Base-by-base conservation (phyloP, 2,113 vertebrate species). In the Leptocoma aspasia region DNA sequence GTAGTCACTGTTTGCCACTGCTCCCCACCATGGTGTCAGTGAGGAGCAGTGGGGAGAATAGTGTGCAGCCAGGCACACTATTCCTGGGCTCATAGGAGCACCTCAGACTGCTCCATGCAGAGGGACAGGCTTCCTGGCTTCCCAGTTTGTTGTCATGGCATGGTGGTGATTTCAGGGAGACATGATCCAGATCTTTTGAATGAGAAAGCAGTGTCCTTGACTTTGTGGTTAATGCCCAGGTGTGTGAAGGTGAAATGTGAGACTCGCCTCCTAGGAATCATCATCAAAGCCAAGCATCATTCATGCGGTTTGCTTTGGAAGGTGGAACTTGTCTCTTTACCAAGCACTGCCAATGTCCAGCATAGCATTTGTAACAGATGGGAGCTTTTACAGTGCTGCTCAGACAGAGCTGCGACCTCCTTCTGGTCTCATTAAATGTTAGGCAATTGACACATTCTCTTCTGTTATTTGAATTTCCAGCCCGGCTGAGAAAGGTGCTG, bases 141-240 rank as follows among this genome's bases (percentile, higher is more conserved):
- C 90, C 92, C 50, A 45, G 13, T 89, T 89, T 91, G 81, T 95
- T 92, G 89, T 70, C 96, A 92, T 79, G 71, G 53, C 22, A 6
- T 24, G 90, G 87, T 78, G 72, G 66, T 78, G 54, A 77, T 88
- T 97, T 89, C 82, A 93, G 76, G 70, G 88, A 95, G 86, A 89
- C 45, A 14, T 16, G 75, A 87, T 82, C 93, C 93, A 93, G 91
- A 53, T 47, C 61, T 81, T 93, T 94, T 44, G 66, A 94, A 89
- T 82, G 92, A 95, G 90, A 92, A 86, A 92, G 87, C 82, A 94
- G 5, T 77, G 95, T 94, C 94, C 92, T 95, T 75, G 80, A 82
- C 73, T 94, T 91, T 87, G 93, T 95, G 92, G 86, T 82, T 88
- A 81, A 91, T 88, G 90, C 91, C 73, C 94, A 96, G 94, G 92